A percentile compares a stretch with the other conserved stretches of the same genome.
These are phyloP conservation scores for Hypselothyrea guttata DNA, from an alignment of 2,888 invertebrate species.

Conservation along the genomic window DNA sequence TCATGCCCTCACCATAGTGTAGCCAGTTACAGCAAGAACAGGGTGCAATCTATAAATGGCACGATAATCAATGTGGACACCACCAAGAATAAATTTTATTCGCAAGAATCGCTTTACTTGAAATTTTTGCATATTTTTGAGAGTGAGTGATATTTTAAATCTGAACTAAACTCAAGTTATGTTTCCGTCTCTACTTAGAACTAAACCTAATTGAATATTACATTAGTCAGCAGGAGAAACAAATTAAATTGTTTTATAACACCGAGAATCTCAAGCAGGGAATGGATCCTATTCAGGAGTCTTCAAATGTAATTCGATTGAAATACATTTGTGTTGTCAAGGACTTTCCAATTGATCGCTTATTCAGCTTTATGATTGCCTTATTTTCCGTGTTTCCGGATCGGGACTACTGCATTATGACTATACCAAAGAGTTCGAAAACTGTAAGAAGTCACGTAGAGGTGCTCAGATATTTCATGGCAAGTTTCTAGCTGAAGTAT, in stretches of 20 bases:
- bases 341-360: conserved; percentile 45
- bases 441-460: conserved; percentile 39
- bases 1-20: conserved; percentile 35
- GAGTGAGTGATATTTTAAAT: conserved; percentile 33
- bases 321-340: conserved; percentile 60
- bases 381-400: conserved; percentile 87
- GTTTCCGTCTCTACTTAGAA: conserved; percentile 40
- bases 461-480: conserved; percentile 73
- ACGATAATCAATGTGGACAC: conserved; percentile 3
- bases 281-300: conserved; percentile 12
- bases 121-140: conserved; percentile 49
- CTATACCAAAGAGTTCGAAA: conserved; percentile 40
- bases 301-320: conserved; percentile 70
- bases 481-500: conserved; percentile 24
- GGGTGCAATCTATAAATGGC: conserved; percentile 35
- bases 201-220: conserved; percentile 40
- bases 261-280: not conserved
- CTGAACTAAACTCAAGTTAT: not conserved
- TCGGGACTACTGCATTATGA: conserved; percentile 84
- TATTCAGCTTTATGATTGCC: conserved; percentile 84
- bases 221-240: conserved; percentile 20
- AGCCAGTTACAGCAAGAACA: conserved; percentile 42
- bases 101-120: conserved; percentile 34
- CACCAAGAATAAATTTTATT: conserved; percentile 30
- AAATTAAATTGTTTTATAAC: conserved; percentile 48